These are phyloP conservation scores for Tetragonula carbonaria DNA, from an alignment of 2,888 invertebrate genomes.

Conservation along the genomic window DNA sequence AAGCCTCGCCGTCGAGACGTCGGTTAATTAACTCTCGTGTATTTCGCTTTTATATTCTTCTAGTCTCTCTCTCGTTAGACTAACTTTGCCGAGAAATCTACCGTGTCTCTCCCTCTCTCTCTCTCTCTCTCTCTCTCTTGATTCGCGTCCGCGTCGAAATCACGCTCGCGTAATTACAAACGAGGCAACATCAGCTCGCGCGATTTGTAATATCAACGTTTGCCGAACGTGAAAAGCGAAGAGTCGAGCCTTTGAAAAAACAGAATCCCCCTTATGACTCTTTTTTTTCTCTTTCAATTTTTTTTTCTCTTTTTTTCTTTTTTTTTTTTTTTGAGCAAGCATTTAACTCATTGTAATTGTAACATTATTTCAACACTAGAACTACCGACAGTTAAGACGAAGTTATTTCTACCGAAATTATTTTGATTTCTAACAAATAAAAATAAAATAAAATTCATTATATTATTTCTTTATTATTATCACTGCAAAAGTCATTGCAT, in stretches of 20 bases:
- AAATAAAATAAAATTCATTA: too few relatives aligned
- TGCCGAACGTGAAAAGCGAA: not conserved
- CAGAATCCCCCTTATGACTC: not conserved
- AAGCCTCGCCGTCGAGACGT: conserved; percentile 39
- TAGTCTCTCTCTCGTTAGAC: not conserved
- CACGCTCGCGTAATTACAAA: not conserved
- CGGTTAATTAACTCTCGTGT: conserved; percentile 41
- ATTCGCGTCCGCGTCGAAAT: not conserved
- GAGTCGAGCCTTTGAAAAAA: not conserved
- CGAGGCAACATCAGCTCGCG: not conserved
- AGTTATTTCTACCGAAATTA: too few relatives aligned
- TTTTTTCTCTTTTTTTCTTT: too few relatives aligned
- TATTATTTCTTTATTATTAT: too few relatives aligned
- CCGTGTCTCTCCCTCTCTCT: not conserved
- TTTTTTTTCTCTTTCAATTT: too few relatives aligned
- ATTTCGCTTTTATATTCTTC: not conserved
- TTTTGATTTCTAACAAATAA: too few relatives aligned
- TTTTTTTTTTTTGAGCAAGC: too few relatives aligned
- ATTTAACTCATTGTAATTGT: too few relatives aligned
- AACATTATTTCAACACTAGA: too few relatives aligned
- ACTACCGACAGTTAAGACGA: too few relatives aligned
- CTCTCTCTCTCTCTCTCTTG: not conserved
- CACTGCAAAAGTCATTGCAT: too few relatives aligned
- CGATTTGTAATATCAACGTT: not conserved
- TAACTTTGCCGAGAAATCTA: not conserved